Evolutionary conservation across 2,888 invertebrate genomes (phyloP), one percentile per base, ranked within the genome.

Genomic region (Pyrrhosoma nymphula): DNA sequence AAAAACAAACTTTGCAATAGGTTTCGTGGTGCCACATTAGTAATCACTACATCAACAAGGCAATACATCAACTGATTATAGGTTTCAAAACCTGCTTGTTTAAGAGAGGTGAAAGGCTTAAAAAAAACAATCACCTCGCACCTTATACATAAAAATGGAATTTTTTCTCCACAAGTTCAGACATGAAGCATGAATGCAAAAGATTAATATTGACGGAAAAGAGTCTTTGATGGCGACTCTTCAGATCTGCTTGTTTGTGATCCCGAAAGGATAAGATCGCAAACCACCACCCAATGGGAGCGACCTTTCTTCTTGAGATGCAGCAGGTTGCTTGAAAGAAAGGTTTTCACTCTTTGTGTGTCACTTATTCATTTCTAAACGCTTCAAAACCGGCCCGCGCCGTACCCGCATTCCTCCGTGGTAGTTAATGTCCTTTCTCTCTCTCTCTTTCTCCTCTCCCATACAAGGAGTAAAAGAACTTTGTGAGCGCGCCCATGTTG

Each of bases 391-490:
- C 14, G 82, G 30, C 82, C 82, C 35, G 35, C 35, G 35, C 26
- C 35, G 30, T 69, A 26, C 69, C 69, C 69, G n/a, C 69, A 69
- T 69, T 69, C 69, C n/a, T n/a, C n/a, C 69, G n/a, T 60, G 60
- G 69, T n/a, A 26, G 69, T 69, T 69, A 69, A 69, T 69, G 69
- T 82, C 82, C 35, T 82, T 82, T 82, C 69, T 69, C 69, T 69
- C n/a, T n/a, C 8, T 20, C 69, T 4, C 63, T 23, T 20, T 23
- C 63, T 20, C n/a, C 69, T 69, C 69, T n/a, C 82, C 82, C 82
- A 82, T 82, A 82, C 82, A 82, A 82, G 82, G 82, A 30, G 35
- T 20, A 60, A n/a, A n/a, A 35, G 82, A 35, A 26, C 82, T 26
- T n/a, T 10, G 69, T n/a, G 35, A 82, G 82, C 82, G 82, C 82